Evolutionary conservation across 1,140 invertebrate species (phyloP).

Genomic region (Oedothorax gibbosus): DNA sequence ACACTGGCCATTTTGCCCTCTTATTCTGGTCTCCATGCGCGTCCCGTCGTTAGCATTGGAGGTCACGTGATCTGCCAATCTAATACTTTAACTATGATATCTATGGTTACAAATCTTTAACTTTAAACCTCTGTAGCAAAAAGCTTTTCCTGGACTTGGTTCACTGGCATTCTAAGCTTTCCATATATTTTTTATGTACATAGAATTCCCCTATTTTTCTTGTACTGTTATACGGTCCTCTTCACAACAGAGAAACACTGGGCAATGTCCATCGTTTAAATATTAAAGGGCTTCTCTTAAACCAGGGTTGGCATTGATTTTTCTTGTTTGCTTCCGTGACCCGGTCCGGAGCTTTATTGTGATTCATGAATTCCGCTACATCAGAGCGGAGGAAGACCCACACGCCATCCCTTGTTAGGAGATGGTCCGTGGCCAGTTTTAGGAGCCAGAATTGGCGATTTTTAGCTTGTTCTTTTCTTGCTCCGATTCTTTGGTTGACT

Average conservation of each 20-base stretch:
- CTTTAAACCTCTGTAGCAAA: too few relatives aligned
- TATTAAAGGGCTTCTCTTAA: conserved; percentile 58
- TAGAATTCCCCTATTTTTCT: not conserved
- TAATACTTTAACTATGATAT: too few relatives aligned
- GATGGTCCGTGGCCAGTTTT: not conserved
- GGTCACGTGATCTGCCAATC: too few relatives aligned
- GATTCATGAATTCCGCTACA: conserved; percentile 60
- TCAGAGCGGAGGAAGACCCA: conserved; percentile 1
- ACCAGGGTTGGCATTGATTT: conserved; percentile 53
- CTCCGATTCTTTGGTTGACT: too few relatives aligned
- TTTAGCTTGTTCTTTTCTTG: not conserved
- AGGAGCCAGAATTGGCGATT: conserved; percentile 55
- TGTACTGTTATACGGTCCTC: not conserved
- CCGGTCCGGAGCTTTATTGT: conserved; percentile 54
- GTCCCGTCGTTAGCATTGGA: too few relatives aligned
- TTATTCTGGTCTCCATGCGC: too few relatives aligned
- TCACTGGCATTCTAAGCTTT: too few relatives aligned
- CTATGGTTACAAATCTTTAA: too few relatives aligned
- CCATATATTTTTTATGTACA: too few relatives aligned
- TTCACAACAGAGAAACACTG: conserved; percentile 8
- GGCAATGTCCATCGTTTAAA: conserved; percentile 61
- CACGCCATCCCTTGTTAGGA: conserved; percentile 35
- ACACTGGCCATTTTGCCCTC: too few relatives aligned
- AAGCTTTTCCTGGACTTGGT: too few relatives aligned
- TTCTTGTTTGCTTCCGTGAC: conserved; percentile 54